phyloP scores from a whole-genome alignment of 2,888 invertebrate genomes.

The Myopa tessellatipennis region DNA sequence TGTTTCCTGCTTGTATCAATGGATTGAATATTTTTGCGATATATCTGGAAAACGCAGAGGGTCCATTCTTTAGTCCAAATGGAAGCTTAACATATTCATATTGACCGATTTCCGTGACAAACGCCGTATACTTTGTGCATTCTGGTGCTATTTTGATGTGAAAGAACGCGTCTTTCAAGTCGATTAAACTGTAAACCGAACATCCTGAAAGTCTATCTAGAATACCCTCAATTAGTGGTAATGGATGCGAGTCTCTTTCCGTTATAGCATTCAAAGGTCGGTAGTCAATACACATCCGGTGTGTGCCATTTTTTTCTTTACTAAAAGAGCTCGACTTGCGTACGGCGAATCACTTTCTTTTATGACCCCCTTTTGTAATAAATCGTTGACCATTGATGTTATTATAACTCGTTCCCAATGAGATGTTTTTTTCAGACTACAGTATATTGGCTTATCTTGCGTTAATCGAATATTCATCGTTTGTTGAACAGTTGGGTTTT shows the following conservation, averaged over 20 bases:
- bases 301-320: constrained; percentile 9
- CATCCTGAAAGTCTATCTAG: neutral
- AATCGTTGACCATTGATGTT: neutral
- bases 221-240: neutral
- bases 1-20: neutral
- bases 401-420: neutral
- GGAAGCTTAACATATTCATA: neutral
- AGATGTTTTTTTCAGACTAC: constrained; percentile 3
- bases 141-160: neutral
- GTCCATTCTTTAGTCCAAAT: neutral
- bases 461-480: constrained; percentile 15
- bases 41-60: neutral
- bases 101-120: neutral
- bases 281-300: neutral
- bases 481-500: constrained; percentile 15
- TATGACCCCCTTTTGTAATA: neutral
- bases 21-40: neutral
- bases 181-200: neutral
- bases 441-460: constrained; percentile 19
- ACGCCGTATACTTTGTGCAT: neutral
- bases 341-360: constrained; percentile 13
- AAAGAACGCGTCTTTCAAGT: neutral
- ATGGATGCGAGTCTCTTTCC: neutral
- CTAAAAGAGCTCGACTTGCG: constrained; percentile 17
- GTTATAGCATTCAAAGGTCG: neutral